Percentiles rank a stretch among this genome's conserved stretches.
Evolutionary conservation across 2,888 invertebrate species (phyloP).

Genomic region (Molanna angustata): DNA sequence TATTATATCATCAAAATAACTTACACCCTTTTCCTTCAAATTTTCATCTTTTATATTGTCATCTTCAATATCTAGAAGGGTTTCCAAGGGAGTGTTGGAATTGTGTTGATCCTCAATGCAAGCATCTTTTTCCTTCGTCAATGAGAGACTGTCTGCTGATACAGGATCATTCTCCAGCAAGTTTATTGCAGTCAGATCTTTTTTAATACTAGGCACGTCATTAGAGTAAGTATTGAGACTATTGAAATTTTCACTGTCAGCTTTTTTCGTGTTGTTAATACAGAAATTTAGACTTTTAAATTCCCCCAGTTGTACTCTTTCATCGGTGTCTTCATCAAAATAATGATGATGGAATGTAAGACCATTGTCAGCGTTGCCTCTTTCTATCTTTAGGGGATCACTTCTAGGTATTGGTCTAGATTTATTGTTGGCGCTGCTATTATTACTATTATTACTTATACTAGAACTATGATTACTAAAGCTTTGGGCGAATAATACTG

Average conservation of each 20-base stretch:
- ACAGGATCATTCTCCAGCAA: too few relatives aligned
- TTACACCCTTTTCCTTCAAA: not conserved
- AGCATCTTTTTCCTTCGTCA: too few relatives aligned
- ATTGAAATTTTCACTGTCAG: constrained; percentile 15
- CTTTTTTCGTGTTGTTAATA: constrained; percentile 11
- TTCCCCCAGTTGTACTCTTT: constrained; percentile 13
- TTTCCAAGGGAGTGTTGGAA: too few relatives aligned
- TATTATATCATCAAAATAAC: too few relatives aligned
- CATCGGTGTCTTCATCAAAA: constrained; percentile 39
- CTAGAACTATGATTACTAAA: constrained; percentile 29
- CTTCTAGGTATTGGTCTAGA: constrained; percentile 31
- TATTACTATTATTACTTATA: constrained; percentile 38
- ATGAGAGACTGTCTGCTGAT: too few relatives aligned
- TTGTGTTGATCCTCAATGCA: too few relatives aligned
- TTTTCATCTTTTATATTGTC: constrained; percentile 13
- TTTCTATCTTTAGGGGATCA: not conserved
- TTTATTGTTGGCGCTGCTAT: constrained; percentile 12
- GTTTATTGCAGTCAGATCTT: too few relatives aligned
- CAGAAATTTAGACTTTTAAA: constrained; percentile 25
- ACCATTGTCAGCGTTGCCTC: constrained; percentile 33
- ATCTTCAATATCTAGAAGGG: too few relatives aligned
- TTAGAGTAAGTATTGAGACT: constrained; percentile 34
- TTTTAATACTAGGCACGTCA: too few relatives aligned
- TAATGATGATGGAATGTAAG: constrained; percentile 48
- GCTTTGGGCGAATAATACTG: constrained; percentile 33